Conservation (phyloP, 2,888 invertebrate genomes). For the Amphipoea oculea region DNA sequence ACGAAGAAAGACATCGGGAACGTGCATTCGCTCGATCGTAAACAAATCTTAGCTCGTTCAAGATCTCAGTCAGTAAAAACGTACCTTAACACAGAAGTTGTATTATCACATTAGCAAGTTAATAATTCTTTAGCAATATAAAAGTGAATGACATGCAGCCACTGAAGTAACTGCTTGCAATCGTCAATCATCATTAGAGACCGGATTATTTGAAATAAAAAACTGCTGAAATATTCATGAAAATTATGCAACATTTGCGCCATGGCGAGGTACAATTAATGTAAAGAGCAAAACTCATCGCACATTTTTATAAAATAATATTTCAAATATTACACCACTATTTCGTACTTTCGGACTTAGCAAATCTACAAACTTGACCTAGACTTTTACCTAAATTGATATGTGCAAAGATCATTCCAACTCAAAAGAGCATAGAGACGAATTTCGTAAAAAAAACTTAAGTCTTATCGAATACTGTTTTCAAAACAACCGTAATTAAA, state of each 20-base stretch:
- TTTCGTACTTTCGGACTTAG: slow-evolving; percentile 5
- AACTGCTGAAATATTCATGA: slow-evolving; percentile 21
- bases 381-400: slow-evolving; percentile 4
- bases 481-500: neutral
- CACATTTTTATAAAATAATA: neutral
- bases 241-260: slow-evolving; percentile 22
- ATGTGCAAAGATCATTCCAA: neutral
- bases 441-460: neutral
- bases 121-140: slow-evolving; percentile 65
- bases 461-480: slow-evolving; percentile 8
- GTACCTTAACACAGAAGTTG: slow-evolving; percentile 46
- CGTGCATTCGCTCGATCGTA: neutral
- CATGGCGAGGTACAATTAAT: neutral
- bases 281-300: neutral
- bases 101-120: slow-evolving; percentile 63
- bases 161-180: slow-evolving; percentile 51
- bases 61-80: slow-evolving; percentile 27
- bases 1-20: neutral
- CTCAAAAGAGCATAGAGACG: neutral
- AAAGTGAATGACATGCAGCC: slow-evolving; percentile 55
- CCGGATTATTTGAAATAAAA: slow-evolving; percentile 30
- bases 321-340: neutral
- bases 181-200: slow-evolving; percentile 44
- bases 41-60: neutral
- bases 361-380: neutral